Percentiles rank a stretch among this genome's conserved stretches.
Conservation (phyloP, 2,888 invertebrate genomes). For the Clanis bilineata region DNA sequence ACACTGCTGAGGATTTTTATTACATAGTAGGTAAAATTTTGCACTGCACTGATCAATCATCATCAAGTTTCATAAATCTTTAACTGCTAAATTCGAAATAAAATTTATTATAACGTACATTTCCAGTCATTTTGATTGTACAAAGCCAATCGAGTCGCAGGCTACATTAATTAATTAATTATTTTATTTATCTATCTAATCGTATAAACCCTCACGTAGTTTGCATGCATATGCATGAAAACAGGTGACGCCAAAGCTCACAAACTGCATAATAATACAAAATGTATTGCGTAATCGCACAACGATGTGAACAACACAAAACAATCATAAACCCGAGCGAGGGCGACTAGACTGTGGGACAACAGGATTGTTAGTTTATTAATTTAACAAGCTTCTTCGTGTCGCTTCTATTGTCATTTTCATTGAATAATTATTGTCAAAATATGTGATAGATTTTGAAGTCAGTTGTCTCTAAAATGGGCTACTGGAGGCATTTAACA, state of each 20-base stretch:
- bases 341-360: not conserved
- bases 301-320: not conserved
- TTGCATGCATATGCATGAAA: slow-evolving; percentile 4
- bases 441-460: too few species aligned
- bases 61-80: too few species aligned
- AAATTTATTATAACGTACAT: too few species aligned
- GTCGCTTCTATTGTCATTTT: not conserved
- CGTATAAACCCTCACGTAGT: not conserved
- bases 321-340: slow-evolving; percentile 9
- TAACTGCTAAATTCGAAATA: too few species aligned
- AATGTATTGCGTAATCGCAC: not conserved
- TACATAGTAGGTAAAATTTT: too few species aligned
- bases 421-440: too few species aligned
- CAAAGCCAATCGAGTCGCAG: too few species aligned
- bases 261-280: slow-evolving; percentile 10
- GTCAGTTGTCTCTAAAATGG: too few species aligned
- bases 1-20: too few species aligned
- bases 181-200: not conserved
- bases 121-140: not conserved
- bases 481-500: too few species aligned
- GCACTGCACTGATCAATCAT: too few species aligned
- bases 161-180: not conserved
- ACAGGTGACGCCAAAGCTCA: not conserved
- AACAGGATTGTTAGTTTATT: not conserved
- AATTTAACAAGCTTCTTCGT: not conserved